These are phyloP conservation scores for Vulpes lagopus DNA, from an alignment of 2,113 vertebrate species.

Conservation along the genomic window DNA sequence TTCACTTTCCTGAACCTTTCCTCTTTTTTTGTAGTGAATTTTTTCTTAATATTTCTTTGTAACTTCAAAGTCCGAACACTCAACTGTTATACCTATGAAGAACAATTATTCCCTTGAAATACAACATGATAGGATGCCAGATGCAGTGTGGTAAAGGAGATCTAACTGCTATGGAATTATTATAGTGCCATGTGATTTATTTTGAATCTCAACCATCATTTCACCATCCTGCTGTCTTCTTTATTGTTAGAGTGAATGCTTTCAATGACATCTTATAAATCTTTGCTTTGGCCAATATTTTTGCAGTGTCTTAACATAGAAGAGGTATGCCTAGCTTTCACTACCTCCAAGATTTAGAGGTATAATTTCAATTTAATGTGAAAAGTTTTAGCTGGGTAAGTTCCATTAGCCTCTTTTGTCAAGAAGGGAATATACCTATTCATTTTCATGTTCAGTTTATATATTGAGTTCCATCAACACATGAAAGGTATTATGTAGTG, in stretches of 20 bases:
- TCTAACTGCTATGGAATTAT: conserved; percentile 58
- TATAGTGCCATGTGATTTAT: conserved; percentile 64
- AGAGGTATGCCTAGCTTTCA: conserved; percentile 59
- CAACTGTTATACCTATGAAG: neutral
- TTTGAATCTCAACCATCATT: conserved; percentile 69
- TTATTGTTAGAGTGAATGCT: conserved; percentile 66
- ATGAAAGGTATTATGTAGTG: conserved; percentile 39
- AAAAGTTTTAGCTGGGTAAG: conserved; percentile 69
- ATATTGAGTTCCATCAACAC: conserved; percentile 69
- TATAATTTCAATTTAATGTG: conserved; percentile 70
- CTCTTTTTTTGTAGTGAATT: neutral
- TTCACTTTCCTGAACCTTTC: neutral
- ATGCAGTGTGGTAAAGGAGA: neutral
- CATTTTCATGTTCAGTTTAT: conserved; percentile 80
- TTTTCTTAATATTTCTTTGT: conserved; percentile 17
- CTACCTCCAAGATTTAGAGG: conserved; percentile 63
- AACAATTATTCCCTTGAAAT: conserved; percentile 59
- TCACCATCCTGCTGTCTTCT: conserved; percentile 59
- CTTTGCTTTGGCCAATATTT: conserved; percentile 75
- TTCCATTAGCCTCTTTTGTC: conserved; percentile 77
- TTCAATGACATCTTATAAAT: conserved; percentile 73
- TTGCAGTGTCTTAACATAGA: conserved; percentile 54
- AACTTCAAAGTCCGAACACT: neutral
- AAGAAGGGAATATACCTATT: conserved; percentile 73
- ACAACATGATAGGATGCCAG: neutral